Conservation (phyloP, 2,113 vertebrate species). For the Monopterus albus region DNA sequence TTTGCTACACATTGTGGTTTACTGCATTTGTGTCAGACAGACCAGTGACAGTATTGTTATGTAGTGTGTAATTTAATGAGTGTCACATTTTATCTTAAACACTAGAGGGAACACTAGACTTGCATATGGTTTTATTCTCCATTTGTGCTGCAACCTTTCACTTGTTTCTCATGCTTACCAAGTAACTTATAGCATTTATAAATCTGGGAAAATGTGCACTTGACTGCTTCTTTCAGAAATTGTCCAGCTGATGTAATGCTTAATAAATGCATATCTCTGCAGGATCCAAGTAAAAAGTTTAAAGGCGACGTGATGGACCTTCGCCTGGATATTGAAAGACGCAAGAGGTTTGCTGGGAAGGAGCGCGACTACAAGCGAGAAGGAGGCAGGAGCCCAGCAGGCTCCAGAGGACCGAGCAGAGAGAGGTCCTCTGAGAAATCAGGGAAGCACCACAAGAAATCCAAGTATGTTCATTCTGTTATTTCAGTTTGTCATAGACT, state of each 20-base stretch:
- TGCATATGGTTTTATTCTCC: neutral
- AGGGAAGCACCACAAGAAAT: constrained; percentile 96
- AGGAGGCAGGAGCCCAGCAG: constrained; percentile 90
- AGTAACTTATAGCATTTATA: neutral
- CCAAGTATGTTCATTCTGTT: constrained; percentile 78
- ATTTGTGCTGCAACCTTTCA: neutral
- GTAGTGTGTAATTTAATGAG: neutral
- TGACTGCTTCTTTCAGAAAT: constrained; percentile 35
- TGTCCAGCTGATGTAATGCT: neutral
- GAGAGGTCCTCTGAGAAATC: constrained; percentile 94
- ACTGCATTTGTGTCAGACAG: neutral
- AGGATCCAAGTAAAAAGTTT: constrained; percentile 91
- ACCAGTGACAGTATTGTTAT: neutral
- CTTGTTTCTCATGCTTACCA: constrained; percentile 24
- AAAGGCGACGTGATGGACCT: constrained; percentile 96
- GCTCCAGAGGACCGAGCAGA: constrained; percentile 93
- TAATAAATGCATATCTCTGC: constrained; percentile 45
- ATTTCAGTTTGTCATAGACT: neutral
- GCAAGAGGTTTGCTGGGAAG: constrained; percentile 92
- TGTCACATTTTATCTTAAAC: constrained; percentile 20
- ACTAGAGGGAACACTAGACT: constrained; percentile 39
- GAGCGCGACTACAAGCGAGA: constrained; percentile 91
- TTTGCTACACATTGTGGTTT: constrained; percentile 15
- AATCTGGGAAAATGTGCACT: constrained; percentile 5
- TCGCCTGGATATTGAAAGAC: constrained; percentile 96